Evolutionary conservation across 2,888 invertebrate genomes (phyloP).

Genomic region (Agrenia bidenticulata): DNA sequence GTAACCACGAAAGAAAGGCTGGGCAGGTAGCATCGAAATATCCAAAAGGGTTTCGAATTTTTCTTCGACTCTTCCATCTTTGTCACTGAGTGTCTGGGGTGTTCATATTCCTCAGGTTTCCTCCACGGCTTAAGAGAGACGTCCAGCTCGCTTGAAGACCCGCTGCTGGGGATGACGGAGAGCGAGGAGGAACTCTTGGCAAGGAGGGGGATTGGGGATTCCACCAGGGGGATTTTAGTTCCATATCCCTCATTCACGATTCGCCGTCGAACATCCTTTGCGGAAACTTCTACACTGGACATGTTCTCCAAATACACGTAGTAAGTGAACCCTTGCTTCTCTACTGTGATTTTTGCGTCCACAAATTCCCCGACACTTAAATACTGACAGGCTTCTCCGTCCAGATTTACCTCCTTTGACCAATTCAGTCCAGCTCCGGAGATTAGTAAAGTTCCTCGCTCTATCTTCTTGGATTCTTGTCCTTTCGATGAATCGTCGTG

Average conservation of each 20-base stretch:
- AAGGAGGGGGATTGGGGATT: background rate
- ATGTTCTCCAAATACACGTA: conserved; percentile 59
- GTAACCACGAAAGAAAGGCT: conserved; percentile 23
- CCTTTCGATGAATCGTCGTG: background rate
- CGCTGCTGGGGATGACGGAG: no score
- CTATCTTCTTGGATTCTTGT: background rate
- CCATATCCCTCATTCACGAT: conserved; percentile 55
- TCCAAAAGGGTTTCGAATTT: no score
- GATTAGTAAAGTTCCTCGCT: conserved; percentile 7
- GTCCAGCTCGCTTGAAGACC: no score
- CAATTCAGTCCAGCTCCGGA: conserved; percentile 39
- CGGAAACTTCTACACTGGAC: conserved; percentile 73
- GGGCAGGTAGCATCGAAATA: conserved; percentile 13
- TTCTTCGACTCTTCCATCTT: no score
- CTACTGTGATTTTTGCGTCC: conserved; percentile 58
- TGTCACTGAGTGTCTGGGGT: no score
- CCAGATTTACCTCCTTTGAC: conserved; percentile 36
- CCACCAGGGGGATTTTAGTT: background rate
- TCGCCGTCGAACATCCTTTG: conserved; percentile 74
- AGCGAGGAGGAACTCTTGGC: no score
- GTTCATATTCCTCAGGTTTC: no score
- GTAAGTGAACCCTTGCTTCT: conserved; percentile 56
- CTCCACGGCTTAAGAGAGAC: no score
- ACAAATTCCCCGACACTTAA: conserved; percentile 55
- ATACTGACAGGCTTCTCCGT: conserved; percentile 33